Percentiles rank a stretch among this genome's conserved stretches.
Evolutionary conservation across 2,113 vertebrate genomes (phyloP).

Genomic region (Irena cyanogastra): DNA sequence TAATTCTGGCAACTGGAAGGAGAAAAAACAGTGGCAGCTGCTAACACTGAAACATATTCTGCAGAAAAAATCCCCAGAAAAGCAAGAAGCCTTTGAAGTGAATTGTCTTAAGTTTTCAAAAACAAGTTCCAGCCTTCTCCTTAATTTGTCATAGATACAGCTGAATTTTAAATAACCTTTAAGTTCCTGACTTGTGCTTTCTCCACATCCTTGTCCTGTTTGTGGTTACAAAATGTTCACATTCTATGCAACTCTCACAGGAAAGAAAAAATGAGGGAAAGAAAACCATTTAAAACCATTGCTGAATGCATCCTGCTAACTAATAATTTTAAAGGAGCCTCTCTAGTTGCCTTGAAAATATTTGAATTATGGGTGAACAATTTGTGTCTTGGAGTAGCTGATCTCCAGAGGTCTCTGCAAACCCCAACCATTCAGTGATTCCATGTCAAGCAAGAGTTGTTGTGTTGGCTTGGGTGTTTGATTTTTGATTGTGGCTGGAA

Average conservation of each 20-base stretch:
- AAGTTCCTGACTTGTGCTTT: conserved; percentile 50
- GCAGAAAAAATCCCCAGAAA: not conserved
- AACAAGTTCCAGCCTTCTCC: conserved; percentile 42
- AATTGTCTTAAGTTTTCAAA: not conserved
- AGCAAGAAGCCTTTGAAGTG: conserved; percentile 15
- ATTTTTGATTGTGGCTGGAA: not conserved
- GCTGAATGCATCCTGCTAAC: not conserved
- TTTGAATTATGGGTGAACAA: not conserved
- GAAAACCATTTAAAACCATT: not conserved
- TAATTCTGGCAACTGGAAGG: conserved; percentile 9
- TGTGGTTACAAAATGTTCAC: conserved; percentile 51
- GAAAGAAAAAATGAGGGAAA: not conserved
- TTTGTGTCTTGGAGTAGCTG: not conserved
- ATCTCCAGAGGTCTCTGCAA: not conserved
- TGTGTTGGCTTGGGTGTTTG: not conserved
- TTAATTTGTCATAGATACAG: conserved; percentile 55
- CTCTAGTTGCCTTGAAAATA: not conserved
- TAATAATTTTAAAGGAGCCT: not conserved
- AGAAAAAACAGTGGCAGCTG: not conserved
- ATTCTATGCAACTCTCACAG: not conserved
- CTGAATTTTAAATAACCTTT: conserved; percentile 52
- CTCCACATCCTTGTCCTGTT: conserved; percentile 11
- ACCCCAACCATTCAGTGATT: not conserved
- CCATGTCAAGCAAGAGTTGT: not conserved
- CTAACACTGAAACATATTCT: not conserved